Base-by-base conservation (phyloP, 2,797 vertebrate species). In the Remorina albescens region DNA sequence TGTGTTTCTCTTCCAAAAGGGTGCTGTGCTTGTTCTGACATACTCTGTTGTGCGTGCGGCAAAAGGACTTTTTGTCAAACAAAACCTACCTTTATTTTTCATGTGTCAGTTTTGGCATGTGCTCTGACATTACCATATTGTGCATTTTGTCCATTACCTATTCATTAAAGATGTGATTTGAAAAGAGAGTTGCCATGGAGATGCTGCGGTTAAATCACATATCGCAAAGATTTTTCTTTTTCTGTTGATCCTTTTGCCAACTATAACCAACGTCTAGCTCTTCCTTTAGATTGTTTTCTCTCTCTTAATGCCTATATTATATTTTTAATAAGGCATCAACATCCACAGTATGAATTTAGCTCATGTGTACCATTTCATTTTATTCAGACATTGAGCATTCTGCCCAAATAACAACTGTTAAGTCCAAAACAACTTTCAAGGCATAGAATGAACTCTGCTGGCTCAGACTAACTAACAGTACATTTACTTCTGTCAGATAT, bases 181-280 rank as follows among this genome's bases (percentile, higher is more conserved):
- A 95, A 94, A 94, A 95, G 91, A 94, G 91, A 93, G 95, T 97
- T 96, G 92, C 95, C 95, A 96, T 96, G 94, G 96, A 92, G 93
- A 97, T 95, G 91, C 90, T 90, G 92, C 89, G 60, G 88, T 91
- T 93, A 94, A 93, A 94, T 94, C 88, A 70, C 92, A 92, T 90
- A 89, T 92, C 89, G 93, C 90, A 68, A 72, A 58, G 41, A 67
- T 61, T 73, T 50, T 64, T 54, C 65, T 56, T 68, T 58, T 64
- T 70, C 56, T 83, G 57, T 81, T 85, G 83, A 78, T 81, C 82
- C 67, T 81, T 84, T 80, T 76, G 71, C 76, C 86, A 89, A 83
- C 85, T 86, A 81, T 70, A 78, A 69, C 12, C 56, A 73, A 76
- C 57, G 55, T 66, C 47, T 53, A 30, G 59, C 62, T 74, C 44